Evolutionary conservation across 1,140 invertebrate genomes (phyloP), one percentile per base, ranked within the genome.

Genomic region (Hycleus phaleratus): DNA sequence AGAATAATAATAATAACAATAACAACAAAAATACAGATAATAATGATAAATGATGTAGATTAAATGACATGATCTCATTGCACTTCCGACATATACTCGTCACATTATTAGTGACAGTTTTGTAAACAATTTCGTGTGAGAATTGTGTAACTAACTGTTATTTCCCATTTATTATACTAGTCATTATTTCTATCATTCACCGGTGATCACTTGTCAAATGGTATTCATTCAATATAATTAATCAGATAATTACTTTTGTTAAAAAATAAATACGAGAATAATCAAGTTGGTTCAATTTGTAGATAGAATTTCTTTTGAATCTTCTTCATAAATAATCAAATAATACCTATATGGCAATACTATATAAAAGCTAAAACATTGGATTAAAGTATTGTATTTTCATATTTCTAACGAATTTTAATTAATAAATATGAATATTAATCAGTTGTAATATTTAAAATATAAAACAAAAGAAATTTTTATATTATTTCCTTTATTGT

Each of bases 61-160:
- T 18, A 8, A 46, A 12, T 46, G 26, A 46, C 32, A 32, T 46
- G 43, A 55, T 55, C 45, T 45, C 26, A 46, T 55, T 49, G 26
- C 8, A 40, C 26, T 56, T 56, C 47, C 51, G 47, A 56, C 54
- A 43, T 49, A 38, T 32, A 32, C 32, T 32, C 32, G 32, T 32
- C 32, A 38, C 25, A 56, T 56, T 56, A 56, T 38, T 46, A 53
- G 10, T 53, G 45, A 55, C 45, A 56, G 47, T 48, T 56, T 56
- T 56, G 46, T 56, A 48, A 56, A 56, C 54, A 56, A 56, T 48
- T 56, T 56, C 32, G 7, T 44, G 47, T 43, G 47, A 56, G 54
- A 48, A 48, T 56, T 56, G 54, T 49, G 54, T 26, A 56, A 56
- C 54, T 56, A 56, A 56, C 46, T 56, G 47, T 56, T 56, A 48